phyloP scores from a whole-genome alignment of 2,797 vertebrate species.

The Okamejei kenojei region DNA sequence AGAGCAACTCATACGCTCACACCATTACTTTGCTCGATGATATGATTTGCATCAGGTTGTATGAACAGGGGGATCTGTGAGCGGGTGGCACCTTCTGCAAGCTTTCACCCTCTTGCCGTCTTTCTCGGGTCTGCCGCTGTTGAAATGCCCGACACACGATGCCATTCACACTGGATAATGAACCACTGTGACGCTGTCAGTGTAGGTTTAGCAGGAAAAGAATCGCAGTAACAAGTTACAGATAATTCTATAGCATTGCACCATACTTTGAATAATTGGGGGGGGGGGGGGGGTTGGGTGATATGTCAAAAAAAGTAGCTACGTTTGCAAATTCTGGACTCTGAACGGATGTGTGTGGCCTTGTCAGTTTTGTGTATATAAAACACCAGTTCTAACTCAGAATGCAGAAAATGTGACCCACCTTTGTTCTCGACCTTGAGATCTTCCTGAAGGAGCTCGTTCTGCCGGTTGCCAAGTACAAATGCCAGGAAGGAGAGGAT shows the following conservation, averaged over 20 bases:
- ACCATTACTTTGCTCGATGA: neutral
- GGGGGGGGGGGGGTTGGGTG: too few relatives aligned
- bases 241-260: neutral
- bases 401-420: slow-evolving; percentile 38
- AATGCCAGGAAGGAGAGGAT: slow-evolving; percentile 95
- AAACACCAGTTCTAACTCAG: neutral
- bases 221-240: neutral
- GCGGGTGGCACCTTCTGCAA: neutral
- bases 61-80: neutral
- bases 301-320: neutral
- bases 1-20: neutral
- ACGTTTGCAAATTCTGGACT: neutral
- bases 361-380: neutral
- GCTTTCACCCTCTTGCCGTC: neutral
- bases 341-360: neutral
- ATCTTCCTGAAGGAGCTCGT: slow-evolving; percentile 81
- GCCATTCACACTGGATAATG: slow-evolving; percentile 29
- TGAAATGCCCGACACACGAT: neutral
- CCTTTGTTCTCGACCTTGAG: slow-evolving; percentile 89
- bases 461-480: slow-evolving; percentile 90
- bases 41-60: neutral
- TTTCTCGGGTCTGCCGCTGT: neutral
- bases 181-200: neutral
- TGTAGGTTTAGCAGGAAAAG: neutral
- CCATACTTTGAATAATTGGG: neutral